Evolutionary conservation across 2,797 vertebrate genomes (phyloP).

Genomic region (Pseudochirops cupreus): DNA sequence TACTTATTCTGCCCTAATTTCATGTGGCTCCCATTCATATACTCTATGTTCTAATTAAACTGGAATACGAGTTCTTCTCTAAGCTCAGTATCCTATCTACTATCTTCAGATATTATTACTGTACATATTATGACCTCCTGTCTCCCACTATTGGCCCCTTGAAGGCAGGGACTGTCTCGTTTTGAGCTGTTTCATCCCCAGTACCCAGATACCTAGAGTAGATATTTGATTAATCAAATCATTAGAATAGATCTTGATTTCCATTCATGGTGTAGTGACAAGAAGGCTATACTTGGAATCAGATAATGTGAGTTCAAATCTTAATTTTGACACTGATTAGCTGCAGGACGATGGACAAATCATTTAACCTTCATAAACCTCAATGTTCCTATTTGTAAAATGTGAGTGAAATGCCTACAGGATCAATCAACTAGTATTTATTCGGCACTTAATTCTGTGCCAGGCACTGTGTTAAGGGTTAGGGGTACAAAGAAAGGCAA

Average conservation of each 20-base stretch:
- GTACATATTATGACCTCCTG: background rate
- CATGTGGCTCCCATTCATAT: background rate
- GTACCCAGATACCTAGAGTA: background rate
- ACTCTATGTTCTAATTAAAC: background rate
- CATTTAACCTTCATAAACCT: background rate
- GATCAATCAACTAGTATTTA: background rate
- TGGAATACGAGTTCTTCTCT: background rate
- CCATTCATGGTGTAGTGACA: background rate
- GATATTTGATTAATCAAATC: background rate
- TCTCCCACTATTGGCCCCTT: background rate
- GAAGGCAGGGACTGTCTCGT: background rate
- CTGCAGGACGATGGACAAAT: background rate
- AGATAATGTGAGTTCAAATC: background rate
- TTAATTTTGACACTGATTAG: background rate
- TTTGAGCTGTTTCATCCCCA: background rate
- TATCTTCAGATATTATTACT: background rate
- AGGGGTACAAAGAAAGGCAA: background rate
- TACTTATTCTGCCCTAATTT: background rate
- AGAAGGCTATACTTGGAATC: background rate
- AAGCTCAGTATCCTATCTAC: background rate
- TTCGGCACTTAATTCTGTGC: background rate
- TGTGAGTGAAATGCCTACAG: background rate
- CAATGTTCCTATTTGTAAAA: background rate
- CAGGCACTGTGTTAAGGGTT: background rate
- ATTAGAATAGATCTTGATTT: background rate